Evolutionary conservation across 2,797 vertebrate genomes (phyloP), one percentile per base, ranked within the genome.

Genomic region (Garrulus glandarius): DNA sequence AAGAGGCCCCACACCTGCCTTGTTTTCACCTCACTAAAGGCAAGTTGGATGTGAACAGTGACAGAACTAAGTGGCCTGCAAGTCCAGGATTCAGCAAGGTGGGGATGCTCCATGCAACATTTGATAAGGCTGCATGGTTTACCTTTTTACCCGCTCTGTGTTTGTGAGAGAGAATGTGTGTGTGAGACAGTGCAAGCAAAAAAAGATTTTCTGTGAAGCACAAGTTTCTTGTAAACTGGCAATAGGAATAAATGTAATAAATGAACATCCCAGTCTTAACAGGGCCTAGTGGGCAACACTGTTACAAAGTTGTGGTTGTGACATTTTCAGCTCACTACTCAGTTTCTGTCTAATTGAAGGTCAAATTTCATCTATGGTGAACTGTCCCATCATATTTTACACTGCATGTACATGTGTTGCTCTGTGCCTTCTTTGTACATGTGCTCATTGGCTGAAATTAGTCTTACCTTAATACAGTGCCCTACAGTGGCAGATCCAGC

Each of bases 141-240:
- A 18, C 3, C 4, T 41, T 21, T 15, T 52, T 9, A n/a, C 20
- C 8, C 15, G 3, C 9, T 10, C 5, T 14, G 1, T 24, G 11
- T 30, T 7, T 34, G 41, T 27, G 17, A 30, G 11, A 11, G 8
- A 57, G 9, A 12, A 6, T 32, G n/a, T 23, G 6, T 37, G n/a
- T 29, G 14, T 2, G 20, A n/a, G 29, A 32, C 9, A 43, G 10
- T 13, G 23, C 12, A 43, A 47, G 36, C 39, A 63, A 47, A 10
- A 29, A n/a, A 55, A 34, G 16, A 17, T 74, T 65, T 49, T 34
- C 32, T 9, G 9, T 21, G 41, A 37, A 52, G 36, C 34, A 15
- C 29, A 39, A 15, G 37, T 15, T 68, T 34, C 16, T 23, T 84
- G 22, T 57, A 74, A 86, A 50, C 16, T 30, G 82, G 37, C 11